Evolutionary conservation across 2,888 invertebrate species (phyloP), one percentile per base, ranked within the genome.

Genomic region (Periphyllus acericola): DNA sequence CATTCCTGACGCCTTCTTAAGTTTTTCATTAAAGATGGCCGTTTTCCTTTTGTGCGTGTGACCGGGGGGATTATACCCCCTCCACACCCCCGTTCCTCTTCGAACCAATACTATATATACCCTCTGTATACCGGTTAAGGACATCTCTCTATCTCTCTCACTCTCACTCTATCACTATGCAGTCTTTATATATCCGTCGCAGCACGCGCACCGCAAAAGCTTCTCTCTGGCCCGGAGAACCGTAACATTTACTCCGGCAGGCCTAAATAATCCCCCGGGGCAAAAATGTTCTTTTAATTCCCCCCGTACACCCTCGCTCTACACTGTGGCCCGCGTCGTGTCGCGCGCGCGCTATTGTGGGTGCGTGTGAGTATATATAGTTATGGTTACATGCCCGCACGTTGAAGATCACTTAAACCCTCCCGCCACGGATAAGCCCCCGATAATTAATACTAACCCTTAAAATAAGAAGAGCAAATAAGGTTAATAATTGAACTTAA

Each of bases 201-300:
- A 14, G 29, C 66, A 34, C 55, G 40, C 66, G 21, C n/a, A 81
- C 81, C 68, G 72, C 71, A 82, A 82, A 82, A 82, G 71, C 71
- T 32, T 52, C 29, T 76, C 60, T 76, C 66, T 76, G 29, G 85
- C 76, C 85, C 74, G 83, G 52, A 80, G 72, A 74, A 74, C 72
- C 72, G 86, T 86, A 86, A 86, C 86, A 86, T 86, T 86, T 86
- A 86, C 80, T 80, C 80, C 85, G 25, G 52, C 29, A 81, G 80
- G 80, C 79, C 80, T 80, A 55, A 87, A 87, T 87, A 87, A 87
- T 87, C 87, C 87, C 74, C 40, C 60, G 74, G 29, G 80, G 81
- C 87, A 87, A 87, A 87, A 87, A 87, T 87, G 87, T 87, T 87
- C 87, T 87, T 87, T 87, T 87, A 87, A 87, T 87, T 87, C 87